Evolutionary conservation across 37 sponge, comb jelly and placozoan species (phyloP).

Genomic region (Hexactinellida sp.): DNA sequence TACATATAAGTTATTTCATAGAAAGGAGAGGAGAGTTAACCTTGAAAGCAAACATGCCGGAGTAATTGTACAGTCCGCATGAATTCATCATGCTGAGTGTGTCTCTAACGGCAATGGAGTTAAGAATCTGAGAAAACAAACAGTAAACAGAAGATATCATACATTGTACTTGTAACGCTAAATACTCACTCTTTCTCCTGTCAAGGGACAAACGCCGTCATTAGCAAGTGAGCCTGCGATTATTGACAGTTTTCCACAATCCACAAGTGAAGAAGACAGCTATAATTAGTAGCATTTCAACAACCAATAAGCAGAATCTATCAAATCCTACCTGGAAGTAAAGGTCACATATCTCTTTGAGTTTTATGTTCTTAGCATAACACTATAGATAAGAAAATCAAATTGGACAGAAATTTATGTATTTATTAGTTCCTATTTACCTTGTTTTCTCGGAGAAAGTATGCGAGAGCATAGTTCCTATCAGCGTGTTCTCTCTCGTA

Average conservation of each 20-base stretch:
- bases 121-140: background rate
- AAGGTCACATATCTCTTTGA: background rate
- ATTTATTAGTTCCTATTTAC: background rate
- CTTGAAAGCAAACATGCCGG: slow-evolving; percentile 68
- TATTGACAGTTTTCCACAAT: slow-evolving; percentile 55
- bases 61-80: slow-evolving; percentile 78
- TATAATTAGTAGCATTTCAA: slow-evolving; percentile 18
- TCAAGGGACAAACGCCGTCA: slow-evolving; percentile 64
- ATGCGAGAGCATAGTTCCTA: slow-evolving; percentile 56
- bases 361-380: background rate
- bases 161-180: too few relatives aligned
- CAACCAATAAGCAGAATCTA: background rate
- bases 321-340: background rate
- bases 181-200: slow-evolving; percentile 38
- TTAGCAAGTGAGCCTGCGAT: slow-evolving; percentile 85
- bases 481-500: slow-evolving; percentile 29
- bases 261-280: slow-evolving; percentile 61
- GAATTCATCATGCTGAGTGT: slow-evolving; percentile 71
- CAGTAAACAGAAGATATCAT: background rate
- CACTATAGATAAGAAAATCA: background rate
- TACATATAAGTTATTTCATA: too few relatives aligned
- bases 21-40: too few relatives aligned
- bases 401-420: background rate
- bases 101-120: slow-evolving; percentile 40
- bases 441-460: slow-evolving; percentile 42